These are phyloP conservation scores for Eptatretus atami DNA, from an alignment of 2,797 vertebrate genomes.

Conservation along the genomic window DNA sequence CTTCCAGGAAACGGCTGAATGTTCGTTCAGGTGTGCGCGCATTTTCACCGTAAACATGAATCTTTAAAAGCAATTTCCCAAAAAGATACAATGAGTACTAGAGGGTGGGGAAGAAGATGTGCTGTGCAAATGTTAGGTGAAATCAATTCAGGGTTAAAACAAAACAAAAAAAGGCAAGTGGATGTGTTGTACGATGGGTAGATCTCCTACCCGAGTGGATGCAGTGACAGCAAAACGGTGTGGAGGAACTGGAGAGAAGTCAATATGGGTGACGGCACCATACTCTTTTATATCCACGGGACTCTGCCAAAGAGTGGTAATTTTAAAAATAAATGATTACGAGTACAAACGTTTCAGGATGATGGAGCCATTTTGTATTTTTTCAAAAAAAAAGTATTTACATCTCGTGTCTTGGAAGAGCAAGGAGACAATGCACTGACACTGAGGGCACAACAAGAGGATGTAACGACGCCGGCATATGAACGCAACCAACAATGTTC, in stretches of 20 bases:
- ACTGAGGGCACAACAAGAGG: too few relatives aligned
- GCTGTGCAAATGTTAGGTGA: not conserved
- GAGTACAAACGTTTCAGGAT: too few relatives aligned
- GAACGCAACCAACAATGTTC: too few relatives aligned
- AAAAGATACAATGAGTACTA: not conserved
- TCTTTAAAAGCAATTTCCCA: constrained; percentile 15
- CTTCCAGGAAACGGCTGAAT: constrained; percentile 52
- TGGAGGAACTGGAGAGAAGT: constrained; percentile 40
- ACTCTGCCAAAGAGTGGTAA: constrained; percentile 14
- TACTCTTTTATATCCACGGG: constrained; percentile 84
- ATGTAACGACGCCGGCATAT: too few relatives aligned
- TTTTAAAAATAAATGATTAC: too few relatives aligned
- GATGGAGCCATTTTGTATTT: too few relatives aligned
- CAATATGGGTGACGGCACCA: constrained; percentile 44
- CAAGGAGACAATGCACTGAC: too few relatives aligned
- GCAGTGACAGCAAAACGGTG: constrained; percentile 70
- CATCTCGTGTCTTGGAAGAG: too few relatives aligned
- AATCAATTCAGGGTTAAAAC: not conserved
- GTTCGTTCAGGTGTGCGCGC: constrained; percentile 59
- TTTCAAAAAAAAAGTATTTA: too few relatives aligned
- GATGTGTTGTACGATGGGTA: not conserved
- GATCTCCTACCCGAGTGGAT: constrained; percentile 45
- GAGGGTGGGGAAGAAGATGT: constrained; percentile 8
- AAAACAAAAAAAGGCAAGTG: not conserved
- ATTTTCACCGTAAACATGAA: constrained; percentile 57